These are phyloP conservation scores for Tachystola acroxantha DNA, from an alignment of 2,888 invertebrate species.

Conservation along the genomic window DNA sequence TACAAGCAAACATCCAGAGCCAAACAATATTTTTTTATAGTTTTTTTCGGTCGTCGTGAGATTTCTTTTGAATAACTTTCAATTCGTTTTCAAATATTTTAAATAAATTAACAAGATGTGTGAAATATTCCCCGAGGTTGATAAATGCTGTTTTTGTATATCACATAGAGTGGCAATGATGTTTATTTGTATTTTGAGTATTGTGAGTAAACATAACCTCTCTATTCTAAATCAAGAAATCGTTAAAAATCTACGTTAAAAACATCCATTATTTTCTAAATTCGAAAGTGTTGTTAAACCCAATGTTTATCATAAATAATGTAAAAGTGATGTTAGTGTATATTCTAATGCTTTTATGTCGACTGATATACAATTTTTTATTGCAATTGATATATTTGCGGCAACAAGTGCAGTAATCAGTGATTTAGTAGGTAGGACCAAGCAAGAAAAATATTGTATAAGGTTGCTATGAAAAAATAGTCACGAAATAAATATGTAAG, in stretches of 20 bases:
- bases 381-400: conserved; percentile 7
- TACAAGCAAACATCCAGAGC: no score
- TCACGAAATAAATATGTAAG: no score
- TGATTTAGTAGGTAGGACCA: no score
- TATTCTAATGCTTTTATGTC: conserved; percentile 7
- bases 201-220: conserved; percentile 31
- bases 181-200: conserved; percentile 32
- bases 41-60: no score
- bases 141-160: conserved; percentile 25
- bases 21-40: no score
- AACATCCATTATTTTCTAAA: not conserved
- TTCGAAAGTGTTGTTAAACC: not conserved
- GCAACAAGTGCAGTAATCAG: not conserved
- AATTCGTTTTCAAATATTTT: not conserved
- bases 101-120: conserved; percentile 29
- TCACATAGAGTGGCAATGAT: conserved; percentile 35
- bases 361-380: conserved; percentile 12
- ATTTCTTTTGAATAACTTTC: not conserved
- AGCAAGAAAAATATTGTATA: no score
- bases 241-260: no score
- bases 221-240: not conserved
- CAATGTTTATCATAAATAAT: no score
- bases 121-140: conserved; percentile 44
- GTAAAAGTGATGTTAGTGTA: conserved; percentile 11
- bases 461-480: no score